Conservation (phyloP, 1,140 invertebrate genomes). For the Phocides pigmalion region DNA sequence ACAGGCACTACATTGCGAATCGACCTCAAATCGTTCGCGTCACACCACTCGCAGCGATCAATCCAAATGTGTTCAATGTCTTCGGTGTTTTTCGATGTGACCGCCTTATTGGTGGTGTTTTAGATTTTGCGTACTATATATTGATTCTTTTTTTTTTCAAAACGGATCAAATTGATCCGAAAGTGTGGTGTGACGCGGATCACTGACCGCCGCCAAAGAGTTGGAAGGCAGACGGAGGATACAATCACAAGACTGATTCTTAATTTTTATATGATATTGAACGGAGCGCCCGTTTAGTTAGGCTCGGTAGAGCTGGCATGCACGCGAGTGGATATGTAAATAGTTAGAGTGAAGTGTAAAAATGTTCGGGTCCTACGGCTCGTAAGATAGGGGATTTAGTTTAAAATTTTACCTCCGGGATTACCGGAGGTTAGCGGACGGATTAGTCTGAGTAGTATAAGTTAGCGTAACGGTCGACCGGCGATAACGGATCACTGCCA, state of each 20-base stretch:
- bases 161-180: background rate
- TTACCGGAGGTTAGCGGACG: slow-evolving; percentile 40
- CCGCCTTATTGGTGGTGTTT: slow-evolving; percentile 24
- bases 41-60: background rate
- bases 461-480: slow-evolving; percentile 69
- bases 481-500: slow-evolving; percentile 74
- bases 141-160: background rate
- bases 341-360: slow-evolving; percentile 69
- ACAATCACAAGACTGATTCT: slow-evolving; percentile 79
- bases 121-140: slow-evolving; percentile 6
- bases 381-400: slow-evolving; percentile 46
- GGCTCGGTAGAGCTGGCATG: slow-evolving; percentile 22
- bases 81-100: slow-evolving; percentile 22
- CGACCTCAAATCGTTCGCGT: background rate
- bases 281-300: slow-evolving; percentile 37
- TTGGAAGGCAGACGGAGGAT: slow-evolving; percentile 37
- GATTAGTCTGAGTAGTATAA: slow-evolving; percentile 68
- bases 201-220: slow-evolving; percentile 38
- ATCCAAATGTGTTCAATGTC: slow-evolving; percentile 15
- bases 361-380: slow-evolving; percentile 32
- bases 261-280: slow-evolving; percentile 74
- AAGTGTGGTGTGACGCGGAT: slow-evolving; percentile 17
- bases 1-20: background rate
- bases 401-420: slow-evolving; percentile 38
- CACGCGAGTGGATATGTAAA: slow-evolving; percentile 65